Conservation (phyloP, 2,113 vertebrate species). For the Orycteropus afer region DNA sequence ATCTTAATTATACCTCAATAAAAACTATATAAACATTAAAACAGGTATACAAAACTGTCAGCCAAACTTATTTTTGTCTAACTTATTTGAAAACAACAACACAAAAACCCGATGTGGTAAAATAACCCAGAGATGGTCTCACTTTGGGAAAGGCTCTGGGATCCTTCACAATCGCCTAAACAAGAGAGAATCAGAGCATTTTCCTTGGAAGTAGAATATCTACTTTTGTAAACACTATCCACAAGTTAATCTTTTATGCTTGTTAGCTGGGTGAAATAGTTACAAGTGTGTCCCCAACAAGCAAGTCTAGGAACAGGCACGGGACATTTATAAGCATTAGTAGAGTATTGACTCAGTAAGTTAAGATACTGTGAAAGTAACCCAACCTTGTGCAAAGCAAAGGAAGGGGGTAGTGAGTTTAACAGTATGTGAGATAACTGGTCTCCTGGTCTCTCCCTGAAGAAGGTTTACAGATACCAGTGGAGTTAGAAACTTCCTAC, state of each 20-base stretch:
- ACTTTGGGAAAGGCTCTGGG: constrained; percentile 84
- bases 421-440: constrained; percentile 78
- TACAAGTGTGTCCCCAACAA: constrained; percentile 88
- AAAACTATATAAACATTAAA: constrained; percentile 78
- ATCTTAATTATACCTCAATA: constrained; percentile 81
- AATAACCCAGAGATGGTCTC: constrained; percentile 79
- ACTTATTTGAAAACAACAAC: constrained; percentile 77
- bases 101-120: constrained; percentile 80
- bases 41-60: constrained; percentile 80
- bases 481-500: constrained; percentile 68
- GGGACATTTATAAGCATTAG: constrained; percentile 81
- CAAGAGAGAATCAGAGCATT: constrained; percentile 83
- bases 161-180: constrained; percentile 82
- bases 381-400: constrained; percentile 81
- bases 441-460: constrained; percentile 71
- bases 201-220: constrained; percentile 86
- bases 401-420: constrained; percentile 81
- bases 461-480: constrained; percentile 68
- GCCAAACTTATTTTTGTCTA: constrained; percentile 81
- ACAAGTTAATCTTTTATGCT: constrained; percentile 87
- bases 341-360: constrained; percentile 84
- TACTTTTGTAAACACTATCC: constrained; percentile 90
- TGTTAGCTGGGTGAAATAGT: constrained; percentile 87
- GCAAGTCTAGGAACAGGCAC: constrained; percentile 87
- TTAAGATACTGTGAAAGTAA: constrained; percentile 79